These are phyloP conservation scores for Linnaemya tessellans DNA, from an alignment of 2,888 invertebrate species.

Conservation along the genomic window DNA sequence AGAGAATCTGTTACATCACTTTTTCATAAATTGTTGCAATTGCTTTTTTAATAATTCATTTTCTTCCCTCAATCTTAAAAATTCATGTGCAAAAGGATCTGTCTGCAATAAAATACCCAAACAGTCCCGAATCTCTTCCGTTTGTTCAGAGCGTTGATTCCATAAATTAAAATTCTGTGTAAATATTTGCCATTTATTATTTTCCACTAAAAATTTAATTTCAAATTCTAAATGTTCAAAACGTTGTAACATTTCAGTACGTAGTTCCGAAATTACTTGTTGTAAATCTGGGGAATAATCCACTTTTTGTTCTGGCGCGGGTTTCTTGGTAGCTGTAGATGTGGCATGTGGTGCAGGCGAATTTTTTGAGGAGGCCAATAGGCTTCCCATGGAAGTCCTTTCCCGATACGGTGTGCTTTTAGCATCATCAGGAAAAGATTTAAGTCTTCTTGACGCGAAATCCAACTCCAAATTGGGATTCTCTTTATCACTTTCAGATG, in stretches of 20 bases:
- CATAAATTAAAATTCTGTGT: conserved; percentile 77
- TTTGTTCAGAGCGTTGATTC: conserved; percentile 76
- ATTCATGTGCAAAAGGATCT: conserved; percentile 80
- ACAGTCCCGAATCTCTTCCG: conserved; percentile 77
- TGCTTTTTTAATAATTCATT: conserved; percentile 78
- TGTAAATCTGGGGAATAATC: conserved; percentile 37
- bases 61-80: conserved; percentile 78
- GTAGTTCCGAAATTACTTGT: conserved; percentile 74
- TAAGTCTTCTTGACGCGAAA: conserved; percentile 73
- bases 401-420: conserved; percentile 80
- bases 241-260: conserved; percentile 77
- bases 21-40: conserved; percentile 73
- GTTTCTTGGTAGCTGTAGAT: conserved; percentile 8
- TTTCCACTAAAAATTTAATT: conserved; percentile 77
- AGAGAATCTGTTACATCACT: conserved; percentile 52
- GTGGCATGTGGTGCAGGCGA: conserved; percentile 5
- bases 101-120: conserved; percentile 78
- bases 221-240: conserved; percentile 78
- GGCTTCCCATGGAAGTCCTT: conserved; percentile 55
- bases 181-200: conserved; percentile 77
- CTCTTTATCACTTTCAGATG: conserved; percentile 77
- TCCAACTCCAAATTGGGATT: conserved; percentile 75
- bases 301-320: background rate
- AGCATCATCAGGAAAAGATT: conserved; percentile 76
- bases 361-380: conserved; percentile 22